Conservation (phyloP, 2,888 invertebrate species). For the Aquatica leii region DNA sequence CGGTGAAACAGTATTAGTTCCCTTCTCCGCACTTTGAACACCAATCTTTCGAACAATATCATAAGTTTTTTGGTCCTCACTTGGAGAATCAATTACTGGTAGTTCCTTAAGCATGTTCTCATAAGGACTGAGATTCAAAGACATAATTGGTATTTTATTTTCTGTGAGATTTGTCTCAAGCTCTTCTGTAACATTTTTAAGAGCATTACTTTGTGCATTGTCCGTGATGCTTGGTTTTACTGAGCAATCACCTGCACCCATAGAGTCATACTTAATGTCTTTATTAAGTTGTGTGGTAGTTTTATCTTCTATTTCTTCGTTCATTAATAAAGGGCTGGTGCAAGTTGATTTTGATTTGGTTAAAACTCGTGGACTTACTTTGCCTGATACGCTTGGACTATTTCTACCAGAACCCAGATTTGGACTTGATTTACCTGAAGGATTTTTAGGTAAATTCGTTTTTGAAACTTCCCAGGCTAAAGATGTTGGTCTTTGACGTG, state of each 20-base stretch:
- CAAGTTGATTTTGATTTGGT: slow-evolving; percentile 50
- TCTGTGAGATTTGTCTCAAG: neutral
- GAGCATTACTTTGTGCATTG: neutral
- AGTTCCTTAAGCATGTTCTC: neutral
- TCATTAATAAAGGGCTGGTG: slow-evolving; percentile 59
- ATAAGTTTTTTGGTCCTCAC: slow-evolving; percentile 60
- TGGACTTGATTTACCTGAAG: slow-evolving; percentile 60
- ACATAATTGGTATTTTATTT: neutral
- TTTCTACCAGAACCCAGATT: slow-evolving; percentile 66
- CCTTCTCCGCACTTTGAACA: slow-evolving; percentile 58
- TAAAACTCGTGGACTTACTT: slow-evolving; percentile 69
- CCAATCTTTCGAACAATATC: slow-evolving; percentile 57
- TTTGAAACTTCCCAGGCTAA: slow-evolving; percentile 97
- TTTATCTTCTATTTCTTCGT: slow-evolving; percentile 11
- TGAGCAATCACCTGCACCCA: neutral
- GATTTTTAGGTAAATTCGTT: slow-evolving; percentile 65
- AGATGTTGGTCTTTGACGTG: slow-evolving; percentile 85
- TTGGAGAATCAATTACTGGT: slow-evolving; percentile 56
- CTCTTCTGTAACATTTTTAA: neutral
- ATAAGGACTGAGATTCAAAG: neutral
- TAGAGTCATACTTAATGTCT: neutral
- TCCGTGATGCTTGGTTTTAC: too few relatives aligned
- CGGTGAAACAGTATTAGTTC: slow-evolving; percentile 58
- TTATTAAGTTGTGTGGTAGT: neutral
- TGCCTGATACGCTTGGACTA: slow-evolving; percentile 68